Evolutionary conservation across 2,113 vertebrate genomes (phyloP).

Genomic region (Lates calcarifer): DNA sequence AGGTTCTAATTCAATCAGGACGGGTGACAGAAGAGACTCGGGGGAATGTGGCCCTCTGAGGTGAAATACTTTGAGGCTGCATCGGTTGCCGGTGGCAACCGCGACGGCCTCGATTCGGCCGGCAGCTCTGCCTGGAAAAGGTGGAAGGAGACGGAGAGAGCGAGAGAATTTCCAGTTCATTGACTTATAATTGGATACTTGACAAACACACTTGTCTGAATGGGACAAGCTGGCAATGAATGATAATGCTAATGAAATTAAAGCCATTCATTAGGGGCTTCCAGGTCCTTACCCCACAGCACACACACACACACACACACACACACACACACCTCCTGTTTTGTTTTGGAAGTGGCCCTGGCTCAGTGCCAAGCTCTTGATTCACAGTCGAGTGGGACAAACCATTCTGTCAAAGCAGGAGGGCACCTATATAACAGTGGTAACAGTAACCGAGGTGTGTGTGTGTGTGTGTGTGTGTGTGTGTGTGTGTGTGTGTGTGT

Average conservation of each 20-base stretch:
- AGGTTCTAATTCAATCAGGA: conserved; percentile 64
- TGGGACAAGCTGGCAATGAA: conserved; percentile 44
- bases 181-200: conserved; percentile 54
- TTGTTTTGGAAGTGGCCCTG: conserved; percentile 61
- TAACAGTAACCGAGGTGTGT: conserved; percentile 13
- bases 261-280: conserved; percentile 42
- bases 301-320: conserved; percentile 13
- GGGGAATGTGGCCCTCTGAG: conserved; percentile 15
- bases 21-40: conserved; percentile 47
- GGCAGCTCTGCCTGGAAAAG: conserved; percentile 43
- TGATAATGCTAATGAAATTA: conserved; percentile 64
- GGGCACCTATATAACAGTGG: conserved; percentile 22
- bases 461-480: conserved; percentile 10
- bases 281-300: conserved; percentile 28
- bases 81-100: conserved; percentile 72
- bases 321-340: conserved; percentile 1
- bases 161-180: conserved; percentile 48
- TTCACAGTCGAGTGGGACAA: conserved; percentile 38
- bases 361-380: conserved; percentile 42
- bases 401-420: conserved; percentile 21
- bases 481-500: conserved; percentile 32
- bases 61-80: conserved; percentile 48
- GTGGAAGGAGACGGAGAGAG: not conserved
- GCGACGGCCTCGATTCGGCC: conserved; percentile 27
- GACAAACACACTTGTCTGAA: conserved; percentile 58